A percentile compares a stretch with the other conserved stretches of the same genome.
Evolutionary conservation across 1,140 invertebrate genomes (phyloP).

Genomic region (Drosophila malerkotliana): DNA sequence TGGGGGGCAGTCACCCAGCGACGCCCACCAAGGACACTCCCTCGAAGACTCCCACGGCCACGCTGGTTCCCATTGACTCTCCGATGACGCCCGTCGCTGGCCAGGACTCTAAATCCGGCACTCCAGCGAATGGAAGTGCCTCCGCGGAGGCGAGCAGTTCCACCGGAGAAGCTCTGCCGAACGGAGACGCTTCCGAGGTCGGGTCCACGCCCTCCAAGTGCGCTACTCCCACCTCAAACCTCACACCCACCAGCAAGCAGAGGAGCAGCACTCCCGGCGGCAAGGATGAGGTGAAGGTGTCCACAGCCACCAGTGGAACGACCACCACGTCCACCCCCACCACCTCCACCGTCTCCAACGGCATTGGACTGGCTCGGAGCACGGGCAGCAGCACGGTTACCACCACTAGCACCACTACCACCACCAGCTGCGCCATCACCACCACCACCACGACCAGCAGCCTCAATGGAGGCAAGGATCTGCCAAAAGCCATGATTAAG

Average conservation of each 20-base stretch:
- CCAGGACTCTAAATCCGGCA: constrained; percentile 23
- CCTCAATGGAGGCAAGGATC: constrained; percentile 83
- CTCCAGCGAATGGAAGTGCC: constrained; percentile 14
- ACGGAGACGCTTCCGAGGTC: constrained; percentile 49
- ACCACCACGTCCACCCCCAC: constrained; percentile 70
- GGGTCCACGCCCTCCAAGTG: constrained; percentile 74
- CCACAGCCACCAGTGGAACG: constrained; percentile 59
- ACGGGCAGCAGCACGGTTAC: not conserved
- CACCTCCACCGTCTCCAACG: constrained; percentile 37
- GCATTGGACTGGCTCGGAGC: constrained; percentile 27
- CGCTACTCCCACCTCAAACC: constrained; percentile 68
- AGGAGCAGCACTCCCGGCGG: constrained; percentile 31
- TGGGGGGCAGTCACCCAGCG: constrained; percentile 41
- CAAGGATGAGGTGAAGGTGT: constrained; percentile 65
- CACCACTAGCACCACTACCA: constrained; percentile 10
- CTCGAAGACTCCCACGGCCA: constrained; percentile 52
- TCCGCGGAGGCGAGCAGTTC: constrained; percentile 58
- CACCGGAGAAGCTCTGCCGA: constrained; percentile 35
- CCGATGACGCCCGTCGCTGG: constrained; percentile 17
- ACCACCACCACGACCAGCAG: constrained; percentile 6
- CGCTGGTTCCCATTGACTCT: constrained; percentile 83
- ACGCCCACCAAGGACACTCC: constrained; percentile 61
- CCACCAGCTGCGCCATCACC: constrained; percentile 14
- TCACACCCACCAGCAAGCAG: constrained; percentile 61
- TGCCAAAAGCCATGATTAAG: constrained; percentile 97